These are phyloP conservation scores for Agrenia bidenticulata DNA, from an alignment of 2,888 invertebrate genomes.

Conservation along the genomic window DNA sequence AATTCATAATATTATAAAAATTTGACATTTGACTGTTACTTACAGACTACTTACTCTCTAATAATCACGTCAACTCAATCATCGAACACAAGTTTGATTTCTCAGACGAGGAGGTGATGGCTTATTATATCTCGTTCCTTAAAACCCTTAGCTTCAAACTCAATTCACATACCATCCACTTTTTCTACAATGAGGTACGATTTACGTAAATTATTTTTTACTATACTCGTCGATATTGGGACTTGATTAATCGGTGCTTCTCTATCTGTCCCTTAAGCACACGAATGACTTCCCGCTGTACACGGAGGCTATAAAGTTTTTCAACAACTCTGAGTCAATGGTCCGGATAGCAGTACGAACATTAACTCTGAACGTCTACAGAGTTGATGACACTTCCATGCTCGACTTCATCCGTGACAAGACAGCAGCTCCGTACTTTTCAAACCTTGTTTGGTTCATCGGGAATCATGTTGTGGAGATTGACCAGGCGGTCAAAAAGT, in stretches of 20 bases:
- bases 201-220: neutral
- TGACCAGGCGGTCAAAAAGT: slow-evolving; percentile 63
- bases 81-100: slow-evolving; percentile 99
- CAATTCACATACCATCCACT: slow-evolving; percentile 97
- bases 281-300: slow-evolving; percentile 99
- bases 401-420: slow-evolving; percentile 90
- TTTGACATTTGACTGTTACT: no score
- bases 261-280: slow-evolving; percentile 64
- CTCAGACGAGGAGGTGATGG: slow-evolving; percentile 99
- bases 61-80: slow-evolving; percentile 99
- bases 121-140: slow-evolving; percentile 98
- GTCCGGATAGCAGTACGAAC: slow-evolving; percentile 98
- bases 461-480: slow-evolving; percentile 95
- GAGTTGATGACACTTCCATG: slow-evolving; percentile 93
- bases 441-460: slow-evolving; percentile 98
- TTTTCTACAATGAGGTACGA: slow-evolving; percentile 96
- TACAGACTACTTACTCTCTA: slow-evolving; percentile 95
- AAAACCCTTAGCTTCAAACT: slow-evolving; percentile 97
- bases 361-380: slow-evolving; percentile 93
- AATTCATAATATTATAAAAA: no score
- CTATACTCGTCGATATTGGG: neutral
- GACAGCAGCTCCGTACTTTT: slow-evolving; percentile 97
- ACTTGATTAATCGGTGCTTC: neutral
- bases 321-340: slow-evolving; percentile 98
- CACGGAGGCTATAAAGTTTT: slow-evolving; percentile 98